phyloP scores from a whole-genome alignment of 1,140 invertebrate genomes.

The Eubasilissa regina region DNA sequence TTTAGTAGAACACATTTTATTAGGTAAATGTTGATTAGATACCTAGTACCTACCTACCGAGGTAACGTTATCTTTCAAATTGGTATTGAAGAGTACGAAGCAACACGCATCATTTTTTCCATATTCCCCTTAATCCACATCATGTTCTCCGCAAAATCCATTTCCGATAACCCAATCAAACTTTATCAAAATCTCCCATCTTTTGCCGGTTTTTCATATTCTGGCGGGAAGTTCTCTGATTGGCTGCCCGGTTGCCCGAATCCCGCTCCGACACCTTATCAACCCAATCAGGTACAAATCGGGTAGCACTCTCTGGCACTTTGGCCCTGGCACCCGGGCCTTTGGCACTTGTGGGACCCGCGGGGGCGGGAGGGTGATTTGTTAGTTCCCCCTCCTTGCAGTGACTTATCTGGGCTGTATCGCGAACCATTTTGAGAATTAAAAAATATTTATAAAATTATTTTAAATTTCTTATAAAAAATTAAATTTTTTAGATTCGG shows the following conservation, averaged over 20 bases:
- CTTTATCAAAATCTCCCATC: constrained; percentile 49
- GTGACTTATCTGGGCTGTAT: not conserved
- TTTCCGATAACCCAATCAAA: constrained; percentile 53
- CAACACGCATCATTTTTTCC: constrained; percentile 27
- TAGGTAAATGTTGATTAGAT: not conserved
- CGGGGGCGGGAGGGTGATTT: constrained; percentile 3
- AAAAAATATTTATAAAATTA: too few relatives aligned
- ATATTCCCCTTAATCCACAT: constrained; percentile 5
- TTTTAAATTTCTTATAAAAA: too few relatives aligned
- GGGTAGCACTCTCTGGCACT: constrained; percentile 33
- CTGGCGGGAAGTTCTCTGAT: constrained; percentile 45
- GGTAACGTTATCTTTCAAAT: not conserved
- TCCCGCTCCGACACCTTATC: constrained; percentile 50
- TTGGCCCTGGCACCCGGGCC: constrained; percentile 23
- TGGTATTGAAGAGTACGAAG: constrained; percentile 2
- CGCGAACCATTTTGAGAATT: not conserved
- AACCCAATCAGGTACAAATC: constrained; percentile 55
- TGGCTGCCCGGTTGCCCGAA: constrained; percentile 47
- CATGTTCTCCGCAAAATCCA: constrained; percentile 23
- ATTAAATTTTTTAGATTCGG: too few relatives aligned
- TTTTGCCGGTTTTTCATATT: constrained; percentile 50
- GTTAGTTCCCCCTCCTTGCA: not conserved
- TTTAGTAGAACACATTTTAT: too few relatives aligned
- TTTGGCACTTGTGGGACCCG: constrained; percentile 38
- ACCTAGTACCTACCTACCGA: not conserved